A percentile compares a stretch with the other conserved stretches of the same genome.
phyloP scores from a whole-genome alignment of 2,113 vertebrate genomes.

The Tragelaphus imberbis region DNA sequence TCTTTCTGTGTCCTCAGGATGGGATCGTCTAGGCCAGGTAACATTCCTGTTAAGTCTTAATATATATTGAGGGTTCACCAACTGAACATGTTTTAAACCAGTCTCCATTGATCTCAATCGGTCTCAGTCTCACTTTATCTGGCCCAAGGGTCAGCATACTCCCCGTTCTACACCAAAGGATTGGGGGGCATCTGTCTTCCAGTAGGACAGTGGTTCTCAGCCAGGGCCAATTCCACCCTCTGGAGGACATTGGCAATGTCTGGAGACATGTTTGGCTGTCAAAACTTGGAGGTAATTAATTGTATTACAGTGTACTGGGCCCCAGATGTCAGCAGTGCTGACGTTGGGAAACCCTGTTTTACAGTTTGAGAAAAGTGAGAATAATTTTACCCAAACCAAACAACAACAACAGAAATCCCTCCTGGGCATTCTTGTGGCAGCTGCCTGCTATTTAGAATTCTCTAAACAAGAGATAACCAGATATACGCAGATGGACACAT shows the following conservation, averaged over 20 bases:
- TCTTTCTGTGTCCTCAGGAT: background rate
- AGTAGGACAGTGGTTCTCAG: background rate
- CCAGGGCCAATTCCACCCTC: background rate
- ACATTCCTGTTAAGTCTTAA: background rate
- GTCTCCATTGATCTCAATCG: background rate
- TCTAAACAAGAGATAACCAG: background rate
- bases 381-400: background rate
- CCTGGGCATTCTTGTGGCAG: background rate
- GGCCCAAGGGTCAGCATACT: background rate
- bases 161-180: background rate
- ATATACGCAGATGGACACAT: fast-evolving
- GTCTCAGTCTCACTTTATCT: background rate
- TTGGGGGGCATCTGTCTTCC: background rate
- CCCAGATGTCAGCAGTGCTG: background rate
- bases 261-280: background rate
- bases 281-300: background rate
- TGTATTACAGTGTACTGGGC: background rate
- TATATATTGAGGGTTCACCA: background rate
- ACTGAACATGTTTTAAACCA: background rate
- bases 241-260: background rate
- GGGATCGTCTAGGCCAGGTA: background rate
- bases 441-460: background rate
- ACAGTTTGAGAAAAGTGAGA: background rate
- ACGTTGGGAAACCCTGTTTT: background rate
- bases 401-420: background rate